Conservation (phyloP, 2,113 vertebrate genomes). For the Anhinga rufa region DNA sequence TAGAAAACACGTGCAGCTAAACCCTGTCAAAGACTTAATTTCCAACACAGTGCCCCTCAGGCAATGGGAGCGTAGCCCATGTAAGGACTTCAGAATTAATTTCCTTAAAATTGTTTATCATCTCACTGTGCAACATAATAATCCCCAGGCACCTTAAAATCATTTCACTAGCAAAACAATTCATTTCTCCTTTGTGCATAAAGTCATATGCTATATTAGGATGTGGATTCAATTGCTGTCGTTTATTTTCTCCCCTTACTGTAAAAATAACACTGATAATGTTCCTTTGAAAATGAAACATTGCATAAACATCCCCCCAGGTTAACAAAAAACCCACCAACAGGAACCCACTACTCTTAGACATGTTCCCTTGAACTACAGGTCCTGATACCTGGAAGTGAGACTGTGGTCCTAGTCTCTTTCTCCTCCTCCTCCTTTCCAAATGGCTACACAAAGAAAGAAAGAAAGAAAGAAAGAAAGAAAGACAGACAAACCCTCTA, state of each 20-base stretch:
- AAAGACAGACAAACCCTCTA: not conserved
- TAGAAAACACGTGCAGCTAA: not conserved
- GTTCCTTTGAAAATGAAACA: not conserved
- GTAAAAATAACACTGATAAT: not conserved
- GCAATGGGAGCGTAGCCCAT: not conserved
- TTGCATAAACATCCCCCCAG: not conserved
- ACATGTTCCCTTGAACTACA: not conserved
- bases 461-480: no score
- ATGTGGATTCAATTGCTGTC: not conserved
- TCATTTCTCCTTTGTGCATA: conserved; percentile 16
- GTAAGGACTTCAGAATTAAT: conserved; percentile 21
- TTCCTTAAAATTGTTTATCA: conserved; percentile 46
- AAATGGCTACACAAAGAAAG: not conserved
- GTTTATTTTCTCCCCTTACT: not conserved
- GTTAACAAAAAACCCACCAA: not conserved
- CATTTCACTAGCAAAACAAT: conserved; percentile 32
- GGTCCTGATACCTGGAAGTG: not conserved
- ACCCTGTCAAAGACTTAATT: conserved; percentile 1
- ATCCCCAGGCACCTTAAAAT: conserved; percentile 25
- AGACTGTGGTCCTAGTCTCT: not conserved
- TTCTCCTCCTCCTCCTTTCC: not conserved
- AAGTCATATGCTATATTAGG: conserved; percentile 10
- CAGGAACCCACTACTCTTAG: not conserved
- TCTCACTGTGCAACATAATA: not conserved
- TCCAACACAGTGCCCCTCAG: not conserved